Percentiles rank a stretch among this genome's conserved stretches.
Conservation (phyloP, 2,888 invertebrate species). For the Epinotia ramella region DNA sequence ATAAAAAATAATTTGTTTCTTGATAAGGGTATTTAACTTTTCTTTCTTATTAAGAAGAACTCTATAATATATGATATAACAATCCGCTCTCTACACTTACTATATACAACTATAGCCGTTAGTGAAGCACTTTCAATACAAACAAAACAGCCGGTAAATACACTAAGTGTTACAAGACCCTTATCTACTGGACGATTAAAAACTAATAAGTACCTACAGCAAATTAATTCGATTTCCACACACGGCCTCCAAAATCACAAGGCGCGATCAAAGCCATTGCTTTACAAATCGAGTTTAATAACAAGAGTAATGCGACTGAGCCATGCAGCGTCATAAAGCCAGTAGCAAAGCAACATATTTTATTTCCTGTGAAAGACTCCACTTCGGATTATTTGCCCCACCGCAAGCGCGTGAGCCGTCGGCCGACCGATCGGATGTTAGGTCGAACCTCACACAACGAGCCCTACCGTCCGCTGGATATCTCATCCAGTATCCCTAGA, state of each 20-base stretch:
- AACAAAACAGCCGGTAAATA: not conserved
- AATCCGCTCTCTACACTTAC: too few species aligned
- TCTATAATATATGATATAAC: too few species aligned
- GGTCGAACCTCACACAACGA: slow-evolving; percentile 29
- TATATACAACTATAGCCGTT: not conserved
- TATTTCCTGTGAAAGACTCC: slow-evolving; percentile 70
- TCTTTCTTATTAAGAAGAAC: too few species aligned
- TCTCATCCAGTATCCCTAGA: slow-evolving; percentile 58
- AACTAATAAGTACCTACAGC: not conserved
- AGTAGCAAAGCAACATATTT: slow-evolving; percentile 71
- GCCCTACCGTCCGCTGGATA: slow-evolving; percentile 59
- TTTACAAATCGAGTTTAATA: slow-evolving; percentile 35
- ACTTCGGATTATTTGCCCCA: slow-evolving; percentile 63
- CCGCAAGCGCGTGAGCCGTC: slow-evolving; percentile 60
- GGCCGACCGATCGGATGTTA: slow-evolving; percentile 53
- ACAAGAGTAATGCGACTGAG: slow-evolving; percentile 35
- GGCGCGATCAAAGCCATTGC: slow-evolving; percentile 20
- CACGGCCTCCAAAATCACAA: slow-evolving; percentile 19
- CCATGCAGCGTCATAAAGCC: slow-evolving; percentile 61
- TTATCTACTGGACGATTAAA: not conserved
- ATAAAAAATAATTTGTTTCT: too few species aligned
- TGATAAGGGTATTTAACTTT: too few species aligned
- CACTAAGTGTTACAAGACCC: not conserved
- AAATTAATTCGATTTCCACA: slow-evolving; percentile 11
- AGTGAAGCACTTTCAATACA: not conserved